Evolutionary conservation across 2,888 invertebrate genomes (phyloP).

Genomic region (Oscheius myriophilus): DNA sequence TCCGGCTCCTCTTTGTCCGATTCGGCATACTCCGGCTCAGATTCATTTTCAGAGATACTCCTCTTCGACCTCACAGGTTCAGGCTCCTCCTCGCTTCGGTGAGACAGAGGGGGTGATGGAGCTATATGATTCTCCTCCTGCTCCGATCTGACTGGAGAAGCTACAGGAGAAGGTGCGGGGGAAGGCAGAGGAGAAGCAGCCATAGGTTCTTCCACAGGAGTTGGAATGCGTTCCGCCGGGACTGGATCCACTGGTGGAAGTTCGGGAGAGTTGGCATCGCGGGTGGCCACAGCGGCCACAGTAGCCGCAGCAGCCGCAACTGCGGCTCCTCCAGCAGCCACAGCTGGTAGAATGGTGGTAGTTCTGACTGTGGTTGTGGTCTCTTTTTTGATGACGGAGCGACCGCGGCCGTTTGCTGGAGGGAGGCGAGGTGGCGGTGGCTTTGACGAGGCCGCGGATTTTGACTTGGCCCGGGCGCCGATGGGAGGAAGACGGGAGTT

Average conservation of each 20-base stretch:
- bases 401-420: slow-evolving; percentile 39
- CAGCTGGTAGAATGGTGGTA: slow-evolving; percentile 20
- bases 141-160: neutral
- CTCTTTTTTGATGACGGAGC: slow-evolving; percentile 40
- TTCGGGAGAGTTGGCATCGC: slow-evolving; percentile 1
- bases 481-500: slow-evolving; percentile 54
- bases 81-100: neutral
- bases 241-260: slow-evolving; percentile 11
- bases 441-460: slow-evolving; percentile 28
- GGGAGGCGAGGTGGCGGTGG: slow-evolving; percentile 32
- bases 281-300: slow-evolving; percentile 24
- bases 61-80: neutral
- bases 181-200: neutral
- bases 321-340: slow-evolving; percentile 33
- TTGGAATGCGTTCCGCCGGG: neutral
- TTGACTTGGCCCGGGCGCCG: slow-evolving; percentile 16
- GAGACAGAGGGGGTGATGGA: neutral
- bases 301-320: slow-evolving; percentile 39
- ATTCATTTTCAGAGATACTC: slow-evolving; percentile 15
- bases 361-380: slow-evolving; percentile 32
- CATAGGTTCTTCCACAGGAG: neutral
- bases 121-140: slow-evolving; percentile 1
- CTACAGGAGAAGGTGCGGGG: neutral
- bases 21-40: slow-evolving; percentile 29
- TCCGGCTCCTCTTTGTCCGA: slow-evolving; percentile 13